Evolutionary conservation across 2,888 invertebrate genomes (phyloP), one percentile per base, ranked within the genome.

Genomic region (Phaedon cochleariae): DNA sequence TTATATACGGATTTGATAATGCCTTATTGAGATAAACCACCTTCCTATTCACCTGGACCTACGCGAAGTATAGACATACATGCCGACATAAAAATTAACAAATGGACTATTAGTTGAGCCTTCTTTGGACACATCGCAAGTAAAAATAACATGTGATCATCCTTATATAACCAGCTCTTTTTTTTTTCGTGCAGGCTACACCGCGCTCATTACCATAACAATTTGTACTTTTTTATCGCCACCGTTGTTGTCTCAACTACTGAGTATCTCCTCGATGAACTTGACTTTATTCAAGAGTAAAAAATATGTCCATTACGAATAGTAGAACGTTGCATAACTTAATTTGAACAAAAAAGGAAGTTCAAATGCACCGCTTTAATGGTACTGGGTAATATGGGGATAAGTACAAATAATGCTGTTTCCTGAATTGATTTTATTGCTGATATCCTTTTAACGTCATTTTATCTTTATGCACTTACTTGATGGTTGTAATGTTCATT

Each of bases 351-450:
- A 62, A 71, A 65, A 71, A 68, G 71, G 71, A 62, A 54, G 49
- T 18, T 62, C 68, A 71, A 66, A 69, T 66, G 61, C 57, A 46
- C 71, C 71, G 71, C 69, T 46, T 29, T 52, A 64, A 67, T 64
- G 52, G 46, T 68, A 68, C 69, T 58, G 26, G 64, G 61, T 71
- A 69, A 67, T 63, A 59, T 53, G 62, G 64, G 61, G 41, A 67
- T 65, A 71, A 67, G 67, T 69, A 68, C 71, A 64, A 65, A 67
- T 68, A 63, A 65, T 67, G 62, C 65, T 63, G 68, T 68, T 59
- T 63, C 57, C 65, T 65, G 68, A 65, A 68, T 71, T 71, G 71
- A 71, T 71, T 71, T 71, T 62, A 71, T 69, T 67, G 67, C 53
- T 41, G 55, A 62, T 64, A 64, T 68, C 62, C 68, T 66, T 66